Conservation (phyloP, 2,888 invertebrate genomes). For the Germaria angustata region DNA sequence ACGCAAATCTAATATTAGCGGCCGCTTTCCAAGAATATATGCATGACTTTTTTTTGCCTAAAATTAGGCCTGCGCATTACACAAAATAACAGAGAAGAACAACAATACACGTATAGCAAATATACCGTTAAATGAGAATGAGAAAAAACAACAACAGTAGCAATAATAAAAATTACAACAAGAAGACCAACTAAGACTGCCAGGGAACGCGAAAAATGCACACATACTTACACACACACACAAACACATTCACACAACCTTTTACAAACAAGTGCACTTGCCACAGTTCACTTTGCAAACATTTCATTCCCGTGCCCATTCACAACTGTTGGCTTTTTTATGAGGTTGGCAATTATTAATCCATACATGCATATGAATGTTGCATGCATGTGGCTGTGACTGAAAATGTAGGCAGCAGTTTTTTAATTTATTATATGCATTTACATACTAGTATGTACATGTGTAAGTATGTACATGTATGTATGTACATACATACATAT, state of each 20-base stretch:
- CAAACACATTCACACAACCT: conserved; percentile 57
- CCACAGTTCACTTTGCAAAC: not conserved
- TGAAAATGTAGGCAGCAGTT: not conserved
- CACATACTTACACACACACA: not conserved
- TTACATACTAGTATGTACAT: too few species aligned
- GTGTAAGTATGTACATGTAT: too few species aligned
- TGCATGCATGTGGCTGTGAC: not conserved
- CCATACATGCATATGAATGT: too few species aligned
- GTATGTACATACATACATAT: not conserved
- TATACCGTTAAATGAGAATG: conserved; percentile 9
- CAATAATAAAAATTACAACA: not conserved
- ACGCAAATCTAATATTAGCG: conserved; percentile 49
- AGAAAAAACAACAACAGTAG: not conserved
- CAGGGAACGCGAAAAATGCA: not conserved
- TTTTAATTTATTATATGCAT: not conserved
- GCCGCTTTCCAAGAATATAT: conserved; percentile 59
- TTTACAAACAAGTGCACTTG: conserved; percentile 13
- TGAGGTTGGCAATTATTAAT: conserved; percentile 13
- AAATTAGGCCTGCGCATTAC: conserved; percentile 31
- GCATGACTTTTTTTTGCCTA: conserved; percentile 16
- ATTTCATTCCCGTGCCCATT: conserved; percentile 14
- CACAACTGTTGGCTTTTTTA: not conserved
- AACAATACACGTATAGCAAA: conserved; percentile 13
- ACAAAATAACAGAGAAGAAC: conserved; percentile 20
- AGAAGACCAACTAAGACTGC: not conserved